These are phyloP conservation scores for Harpagoxenus sublaevis DNA, from an alignment of 2,888 invertebrate genomes.

Conservation along the genomic window DNA sequence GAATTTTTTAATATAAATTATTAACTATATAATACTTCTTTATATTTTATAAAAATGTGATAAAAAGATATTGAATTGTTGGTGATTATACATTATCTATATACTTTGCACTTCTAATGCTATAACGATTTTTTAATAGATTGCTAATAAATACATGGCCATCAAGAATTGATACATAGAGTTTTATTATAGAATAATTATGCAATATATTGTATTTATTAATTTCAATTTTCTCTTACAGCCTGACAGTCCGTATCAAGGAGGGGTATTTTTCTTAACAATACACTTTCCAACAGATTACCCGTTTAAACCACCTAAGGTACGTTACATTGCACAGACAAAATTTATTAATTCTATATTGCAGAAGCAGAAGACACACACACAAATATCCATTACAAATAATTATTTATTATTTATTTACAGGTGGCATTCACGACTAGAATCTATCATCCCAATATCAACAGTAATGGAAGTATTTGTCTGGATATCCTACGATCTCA, in stretches of 20 bases:
- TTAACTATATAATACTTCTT: neutral
- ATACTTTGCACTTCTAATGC: neutral
- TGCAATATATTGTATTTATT: slow-evolving; percentile 48
- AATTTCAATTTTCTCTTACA: slow-evolving; percentile 87
- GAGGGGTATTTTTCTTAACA: slow-evolving; percentile 99
- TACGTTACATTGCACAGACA: slow-evolving; percentile 77
- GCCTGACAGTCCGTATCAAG: slow-evolving; percentile 99
- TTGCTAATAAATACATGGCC: neutral
- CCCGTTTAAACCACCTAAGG: slow-evolving; percentile 99
- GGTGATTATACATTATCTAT: neutral
- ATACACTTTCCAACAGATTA: slow-evolving; percentile 99
- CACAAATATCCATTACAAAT: neutral
- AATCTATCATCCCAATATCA: slow-evolving; percentile 99
- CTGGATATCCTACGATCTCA: slow-evolving; percentile 99
- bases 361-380: neutral
- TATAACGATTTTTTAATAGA: neutral
- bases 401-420: slow-evolving; percentile 52
- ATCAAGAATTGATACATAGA: neutral
- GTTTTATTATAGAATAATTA: neutral
- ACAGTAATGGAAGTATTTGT: slow-evolving; percentile 99
- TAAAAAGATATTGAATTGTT: slow-evolving; percentile 34
- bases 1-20: neutral
- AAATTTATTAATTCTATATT: slow-evolving; percentile 35
- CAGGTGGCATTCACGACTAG: slow-evolving; percentile 99
- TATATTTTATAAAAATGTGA: slow-evolving; percentile 18